Evolutionary conservation across 2,888 invertebrate species (phyloP).

Genomic region (Eristalis intricaria): DNA sequence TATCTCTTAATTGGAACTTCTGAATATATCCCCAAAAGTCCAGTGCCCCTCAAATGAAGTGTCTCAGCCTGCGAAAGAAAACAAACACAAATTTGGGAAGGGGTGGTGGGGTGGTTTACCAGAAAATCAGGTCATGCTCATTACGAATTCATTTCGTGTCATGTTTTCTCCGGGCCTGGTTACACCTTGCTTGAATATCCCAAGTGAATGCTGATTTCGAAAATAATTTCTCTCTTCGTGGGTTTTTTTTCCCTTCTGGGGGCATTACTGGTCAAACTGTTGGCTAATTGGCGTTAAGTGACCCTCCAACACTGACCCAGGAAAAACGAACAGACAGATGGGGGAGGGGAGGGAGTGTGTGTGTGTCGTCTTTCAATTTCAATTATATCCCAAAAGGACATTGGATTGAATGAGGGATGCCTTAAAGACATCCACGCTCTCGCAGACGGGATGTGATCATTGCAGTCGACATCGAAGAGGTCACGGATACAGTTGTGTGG

Average conservation of each 20-base stretch:
- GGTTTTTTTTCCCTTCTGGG: conserved; percentile 22
- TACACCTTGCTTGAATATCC: conserved; percentile 42
- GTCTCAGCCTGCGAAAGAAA: neutral
- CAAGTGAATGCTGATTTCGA: conserved; percentile 57
- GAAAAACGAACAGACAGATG: neutral
- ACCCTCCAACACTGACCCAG: conserved; percentile 13
- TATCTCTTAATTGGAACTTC: conserved; percentile 49
- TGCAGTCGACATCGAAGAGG: conserved; percentile 57
- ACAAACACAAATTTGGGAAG: neutral
- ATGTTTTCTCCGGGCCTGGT: conserved; percentile 54
- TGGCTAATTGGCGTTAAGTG: conserved; percentile 71
- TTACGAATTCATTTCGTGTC: conserved; percentile 69
- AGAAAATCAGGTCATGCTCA: conserved; percentile 68
- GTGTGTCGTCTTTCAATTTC: conserved; percentile 43
- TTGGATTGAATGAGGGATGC: neutral
- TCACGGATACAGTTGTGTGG: conserved; percentile 36
- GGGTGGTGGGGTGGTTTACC: conserved; percentile 39
- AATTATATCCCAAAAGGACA: conserved; percentile 44
- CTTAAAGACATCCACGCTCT: conserved; percentile 4
- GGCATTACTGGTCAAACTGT: conserved; percentile 62
- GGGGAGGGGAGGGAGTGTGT: neutral
- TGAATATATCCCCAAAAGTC: neutral
- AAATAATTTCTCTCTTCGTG: conserved; percentile 55
- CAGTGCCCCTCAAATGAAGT: neutral
- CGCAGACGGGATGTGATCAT: conserved; percentile 29